Evolutionary conservation across 2,888 invertebrate genomes (phyloP).

Genomic region (Tipula helvola): DNA sequence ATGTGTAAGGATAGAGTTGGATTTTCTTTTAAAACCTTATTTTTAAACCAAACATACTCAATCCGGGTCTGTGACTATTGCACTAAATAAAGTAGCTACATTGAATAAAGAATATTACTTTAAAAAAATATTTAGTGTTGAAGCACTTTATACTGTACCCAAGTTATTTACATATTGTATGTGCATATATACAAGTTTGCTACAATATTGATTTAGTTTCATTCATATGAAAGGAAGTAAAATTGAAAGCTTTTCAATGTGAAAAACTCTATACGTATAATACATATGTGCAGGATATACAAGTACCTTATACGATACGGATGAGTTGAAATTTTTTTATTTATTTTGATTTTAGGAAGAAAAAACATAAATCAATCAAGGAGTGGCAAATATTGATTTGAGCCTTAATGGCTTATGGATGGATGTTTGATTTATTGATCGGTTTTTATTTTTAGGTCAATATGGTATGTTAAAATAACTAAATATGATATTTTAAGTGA

Average conservation of each 20-base stretch:
- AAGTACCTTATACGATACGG: neutral
- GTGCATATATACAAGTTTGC: neutral
- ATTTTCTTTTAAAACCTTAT: too few species aligned
- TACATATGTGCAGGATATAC: too few species aligned
- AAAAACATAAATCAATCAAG: neutral
- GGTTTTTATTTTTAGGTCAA: neutral
- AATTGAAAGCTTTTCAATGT: neutral
- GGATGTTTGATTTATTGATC: neutral
- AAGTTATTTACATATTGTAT: neutral
- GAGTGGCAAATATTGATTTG: neutral
- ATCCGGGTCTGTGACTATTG: neutral
- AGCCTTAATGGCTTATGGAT: neutral
- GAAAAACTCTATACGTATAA: neutral
- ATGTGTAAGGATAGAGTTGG: too few species aligned
- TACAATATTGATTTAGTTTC: neutral
- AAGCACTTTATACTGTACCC: neutral
- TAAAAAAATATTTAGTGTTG: neutral
- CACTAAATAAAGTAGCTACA: neutral
- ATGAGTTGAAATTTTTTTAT: neutral
- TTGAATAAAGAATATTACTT: neutral
- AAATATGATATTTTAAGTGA: neutral
- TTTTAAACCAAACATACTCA: too few species aligned
- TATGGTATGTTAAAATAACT: neutral
- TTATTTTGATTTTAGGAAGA: neutral
- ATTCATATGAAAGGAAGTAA: neutral